Percentiles rank a stretch among this genome's conserved stretches.
Conservation (phyloP, 2,797 vertebrate genomes). For the Vespertilio murinus region DNA sequence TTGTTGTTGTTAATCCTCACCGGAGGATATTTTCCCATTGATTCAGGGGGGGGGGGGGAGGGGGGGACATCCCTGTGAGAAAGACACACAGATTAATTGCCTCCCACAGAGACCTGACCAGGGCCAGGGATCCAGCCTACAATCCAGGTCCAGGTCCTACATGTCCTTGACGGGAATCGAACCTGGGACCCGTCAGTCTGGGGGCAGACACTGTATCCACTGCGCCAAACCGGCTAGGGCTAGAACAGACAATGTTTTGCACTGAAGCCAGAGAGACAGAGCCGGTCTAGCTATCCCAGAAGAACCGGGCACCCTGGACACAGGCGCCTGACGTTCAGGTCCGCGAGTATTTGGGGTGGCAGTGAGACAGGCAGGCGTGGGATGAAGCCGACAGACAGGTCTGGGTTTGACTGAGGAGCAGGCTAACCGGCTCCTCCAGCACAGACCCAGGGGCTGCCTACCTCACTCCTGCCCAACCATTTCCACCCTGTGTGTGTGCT, state of each 20-base stretch:
- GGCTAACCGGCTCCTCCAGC: slow-evolving; percentile 68
- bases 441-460: background rate
- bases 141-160: no score
- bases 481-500: background rate
- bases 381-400: slow-evolving; percentile 63
- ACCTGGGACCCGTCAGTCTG: no score
- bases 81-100: no score
- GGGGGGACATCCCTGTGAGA: no score
- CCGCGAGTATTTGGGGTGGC: background rate
- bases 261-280: background rate
- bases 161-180: no score
- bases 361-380: slow-evolving; percentile 40
- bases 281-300: background rate
- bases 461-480: background rate
- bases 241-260: background rate
- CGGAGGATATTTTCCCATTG: no score
- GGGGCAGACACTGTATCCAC: no score
- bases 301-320: background rate
- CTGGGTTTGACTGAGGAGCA: slow-evolving; percentile 26
- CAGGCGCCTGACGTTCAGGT: slow-evolving; percentile 44
- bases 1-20: no score
- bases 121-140: no score
- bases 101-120: no score
- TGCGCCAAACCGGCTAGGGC: no score
- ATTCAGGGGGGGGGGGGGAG: no score